A percentile compares a stretch with the other conserved stretches of the same genome.
Evolutionary conservation across 2,888 invertebrate genomes (phyloP).

Genomic region (Barypeithes pellucidus): DNA sequence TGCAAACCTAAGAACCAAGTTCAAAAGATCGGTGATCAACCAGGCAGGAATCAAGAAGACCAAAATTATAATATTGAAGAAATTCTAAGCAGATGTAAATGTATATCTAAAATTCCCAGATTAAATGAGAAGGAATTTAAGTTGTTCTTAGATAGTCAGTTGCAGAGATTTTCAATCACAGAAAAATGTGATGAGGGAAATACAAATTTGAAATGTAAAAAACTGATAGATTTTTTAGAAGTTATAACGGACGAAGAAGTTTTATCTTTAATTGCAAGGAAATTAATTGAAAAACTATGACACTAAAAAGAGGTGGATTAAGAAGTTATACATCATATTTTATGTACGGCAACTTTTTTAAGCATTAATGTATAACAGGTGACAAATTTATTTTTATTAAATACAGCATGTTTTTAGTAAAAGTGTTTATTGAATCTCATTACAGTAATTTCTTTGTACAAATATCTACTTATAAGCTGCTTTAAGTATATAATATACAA

Average conservation of each 20-base stretch:
- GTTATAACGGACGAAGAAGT: slow-evolving; percentile 78
- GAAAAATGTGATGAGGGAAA: background rate
- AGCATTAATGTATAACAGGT: too few relatives aligned
- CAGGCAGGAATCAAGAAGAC: slow-evolving; percentile 8
- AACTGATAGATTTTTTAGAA: slow-evolving; percentile 73
- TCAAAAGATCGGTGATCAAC: background rate
- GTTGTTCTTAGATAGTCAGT: slow-evolving; percentile 60
- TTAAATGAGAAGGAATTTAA: slow-evolving; percentile 58
- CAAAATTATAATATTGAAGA: slow-evolving; percentile 20
- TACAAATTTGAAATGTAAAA: slow-evolving; percentile 3
- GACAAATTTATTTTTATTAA: background rate
- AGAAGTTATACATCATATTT: too few relatives aligned
- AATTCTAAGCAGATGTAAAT: slow-evolving; percentile 50
- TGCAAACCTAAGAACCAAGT: slow-evolving; percentile 35
- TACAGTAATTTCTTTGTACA: slow-evolving; percentile 10
- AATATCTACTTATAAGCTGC: slow-evolving; percentile 1
- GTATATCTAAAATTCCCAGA: slow-evolving; percentile 55
- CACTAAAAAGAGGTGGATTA: too few relatives aligned
- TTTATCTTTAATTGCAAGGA: slow-evolving; percentile 70
- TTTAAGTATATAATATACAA: slow-evolving; percentile 12
- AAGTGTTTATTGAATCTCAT: slow-evolving; percentile 12
- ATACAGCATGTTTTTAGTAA: background rate
- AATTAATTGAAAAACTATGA: slow-evolving; percentile 60
- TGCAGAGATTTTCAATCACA: slow-evolving; percentile 54
- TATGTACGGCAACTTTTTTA: background rate